Conservation (phyloP, 1,140 invertebrate genomes). For the Diorhabda sublineata region DNA sequence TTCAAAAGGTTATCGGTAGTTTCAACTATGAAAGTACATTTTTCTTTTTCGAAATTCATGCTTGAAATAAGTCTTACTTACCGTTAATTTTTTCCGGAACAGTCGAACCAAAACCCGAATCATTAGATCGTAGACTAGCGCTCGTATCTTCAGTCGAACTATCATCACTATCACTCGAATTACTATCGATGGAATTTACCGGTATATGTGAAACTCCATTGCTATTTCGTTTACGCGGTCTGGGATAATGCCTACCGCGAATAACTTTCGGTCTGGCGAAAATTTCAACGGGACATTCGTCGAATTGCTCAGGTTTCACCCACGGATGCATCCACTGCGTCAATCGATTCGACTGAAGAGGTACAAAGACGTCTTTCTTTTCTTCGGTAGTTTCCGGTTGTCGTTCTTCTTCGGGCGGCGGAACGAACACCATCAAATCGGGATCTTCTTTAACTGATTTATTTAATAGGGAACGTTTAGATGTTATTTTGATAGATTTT, state of each 20-base stretch:
- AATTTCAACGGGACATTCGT: slow-evolving; percentile 42
- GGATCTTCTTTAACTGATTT: slow-evolving; percentile 42
- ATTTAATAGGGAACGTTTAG: slow-evolving; percentile 42
- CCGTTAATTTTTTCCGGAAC: slow-evolving; percentile 46
- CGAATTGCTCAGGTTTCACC: slow-evolving; percentile 43
- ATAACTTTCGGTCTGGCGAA: slow-evolving; percentile 44
- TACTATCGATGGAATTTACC: slow-evolving; percentile 9
- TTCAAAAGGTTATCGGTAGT: background rate
- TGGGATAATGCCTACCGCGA: slow-evolving; percentile 39
- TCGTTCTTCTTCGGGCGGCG: slow-evolving; percentile 33
- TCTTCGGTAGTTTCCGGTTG: slow-evolving; percentile 30
- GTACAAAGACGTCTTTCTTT: slow-evolving; percentile 37
- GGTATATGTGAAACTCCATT: slow-evolving; percentile 4
- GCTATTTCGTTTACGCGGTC: slow-evolving; percentile 21
- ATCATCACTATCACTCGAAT: slow-evolving; percentile 18
- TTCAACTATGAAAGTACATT: too few relatives aligned
- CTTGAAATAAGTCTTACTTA: slow-evolving; percentile 24
- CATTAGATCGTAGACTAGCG: slow-evolving; percentile 55
- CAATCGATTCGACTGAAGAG: slow-evolving; percentile 44
- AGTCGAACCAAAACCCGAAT: slow-evolving; percentile 58
- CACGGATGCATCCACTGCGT: slow-evolving; percentile 43
- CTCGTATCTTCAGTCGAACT: slow-evolving; percentile 35
- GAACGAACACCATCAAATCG: slow-evolving; percentile 40
- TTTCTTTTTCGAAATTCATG: too few relatives aligned
- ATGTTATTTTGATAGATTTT: slow-evolving; percentile 31